Percentiles rank a stretch among this genome's conserved stretches.
Conservation (phyloP, 2,888 invertebrate species). For the Therioaphis trifolii region DNA sequence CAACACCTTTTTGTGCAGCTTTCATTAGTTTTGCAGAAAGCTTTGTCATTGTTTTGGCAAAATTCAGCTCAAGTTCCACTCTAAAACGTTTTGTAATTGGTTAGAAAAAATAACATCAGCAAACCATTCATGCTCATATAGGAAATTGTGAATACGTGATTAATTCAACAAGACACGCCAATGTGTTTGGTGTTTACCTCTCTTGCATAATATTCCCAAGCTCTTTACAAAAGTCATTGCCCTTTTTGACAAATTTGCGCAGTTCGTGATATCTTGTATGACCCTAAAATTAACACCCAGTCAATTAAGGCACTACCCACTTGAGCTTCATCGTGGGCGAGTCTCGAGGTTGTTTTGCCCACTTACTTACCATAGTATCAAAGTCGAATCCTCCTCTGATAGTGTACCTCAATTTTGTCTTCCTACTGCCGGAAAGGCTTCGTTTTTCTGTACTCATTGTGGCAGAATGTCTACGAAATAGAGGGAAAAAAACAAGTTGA, state of each 20-base stretch:
- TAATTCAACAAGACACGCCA: too few species aligned
- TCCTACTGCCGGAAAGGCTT: conserved; percentile 32
- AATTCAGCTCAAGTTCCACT: conserved; percentile 89
- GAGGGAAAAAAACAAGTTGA: too few species aligned
- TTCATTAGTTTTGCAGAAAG: conserved; percentile 86
- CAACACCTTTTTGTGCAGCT: conserved; percentile 73
- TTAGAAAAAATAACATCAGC: too few species aligned
- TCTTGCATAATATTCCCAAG: conserved; percentile 89
- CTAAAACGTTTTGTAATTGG: too few species aligned
- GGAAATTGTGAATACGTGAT: too few species aligned
- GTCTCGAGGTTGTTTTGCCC: neutral
- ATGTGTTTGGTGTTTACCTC: conserved; percentile 74
- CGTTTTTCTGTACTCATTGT: conserved; percentile 43
- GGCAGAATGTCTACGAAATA: neutral
- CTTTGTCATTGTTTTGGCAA: conserved; percentile 90
- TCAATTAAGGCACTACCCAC: conserved; percentile 28
- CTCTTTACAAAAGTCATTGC: conserved; percentile 94
- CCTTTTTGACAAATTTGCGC: conserved; percentile 91
- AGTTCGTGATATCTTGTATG: conserved; percentile 95
- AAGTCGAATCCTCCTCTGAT: conserved; percentile 57
- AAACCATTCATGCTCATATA: too few species aligned
- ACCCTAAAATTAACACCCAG: conserved; percentile 75
- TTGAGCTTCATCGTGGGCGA: neutral
- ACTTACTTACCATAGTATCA: conserved; percentile 42
- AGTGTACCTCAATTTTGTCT: conserved; percentile 42